A percentile compares a stretch with the other conserved stretches of the same genome.
These are phyloP conservation scores for Pipistrellus pygmaeus DNA, from an alignment of 2,797 vertebrate genomes.

Conservation along the genomic window DNA sequence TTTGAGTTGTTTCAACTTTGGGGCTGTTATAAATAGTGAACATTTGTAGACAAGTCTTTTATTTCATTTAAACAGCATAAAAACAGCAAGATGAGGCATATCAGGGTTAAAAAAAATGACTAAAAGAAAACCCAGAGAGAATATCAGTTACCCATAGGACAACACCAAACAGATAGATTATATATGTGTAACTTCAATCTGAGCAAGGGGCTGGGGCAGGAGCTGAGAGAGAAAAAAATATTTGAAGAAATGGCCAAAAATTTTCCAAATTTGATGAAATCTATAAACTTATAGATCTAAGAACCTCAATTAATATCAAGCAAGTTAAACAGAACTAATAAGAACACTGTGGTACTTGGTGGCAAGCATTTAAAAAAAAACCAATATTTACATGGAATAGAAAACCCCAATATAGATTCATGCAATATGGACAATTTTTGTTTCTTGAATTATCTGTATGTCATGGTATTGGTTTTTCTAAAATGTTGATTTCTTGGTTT, in stretches of 20 bases:
- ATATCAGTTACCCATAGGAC: background rate
- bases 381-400: background rate
- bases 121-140: background rate
- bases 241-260: background rate
- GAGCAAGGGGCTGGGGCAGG: background rate
- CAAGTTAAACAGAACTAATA: background rate
- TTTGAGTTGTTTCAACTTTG: background rate
- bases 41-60: background rate
- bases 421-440: background rate
- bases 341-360: background rate
- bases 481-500: constrained; percentile 41
- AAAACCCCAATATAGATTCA: background rate
- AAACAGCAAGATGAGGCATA: background rate
- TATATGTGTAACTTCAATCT: background rate
- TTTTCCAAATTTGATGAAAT: background rate
- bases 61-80: background rate
- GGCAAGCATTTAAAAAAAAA: background rate
- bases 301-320: background rate
- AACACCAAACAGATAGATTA: background rate
- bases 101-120: background rate
- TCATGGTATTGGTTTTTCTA: constrained; percentile 27
- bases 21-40: background rate
- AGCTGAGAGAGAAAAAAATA: background rate
- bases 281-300: background rate
- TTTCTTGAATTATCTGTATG: constrained; percentile 35